phyloP scores from a whole-genome alignment of 2,888 invertebrate species.

The Eupithecia subfuscata region DNA sequence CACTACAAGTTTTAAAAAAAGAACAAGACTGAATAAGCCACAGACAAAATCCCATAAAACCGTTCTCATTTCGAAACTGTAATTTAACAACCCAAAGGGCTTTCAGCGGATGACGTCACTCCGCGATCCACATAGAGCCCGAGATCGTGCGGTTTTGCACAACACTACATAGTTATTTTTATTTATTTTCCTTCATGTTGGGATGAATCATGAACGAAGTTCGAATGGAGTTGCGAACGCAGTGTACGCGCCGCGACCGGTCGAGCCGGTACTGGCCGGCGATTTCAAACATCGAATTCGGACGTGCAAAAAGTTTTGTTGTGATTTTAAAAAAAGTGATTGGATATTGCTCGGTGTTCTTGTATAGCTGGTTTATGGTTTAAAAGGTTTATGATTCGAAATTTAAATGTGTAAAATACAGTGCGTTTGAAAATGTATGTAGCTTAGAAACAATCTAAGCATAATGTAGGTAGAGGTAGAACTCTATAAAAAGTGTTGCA shows the following conservation, averaged over 20 bases:
- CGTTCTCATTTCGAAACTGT: constrained; percentile 8
- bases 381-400: neutral
- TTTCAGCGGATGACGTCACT: constrained; percentile 33
- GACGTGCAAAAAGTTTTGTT: constrained; percentile 13
- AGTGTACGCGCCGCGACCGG: constrained; percentile 67
- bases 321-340: constrained; percentile 8
- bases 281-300: constrained; percentile 27
- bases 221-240: constrained; percentile 39
- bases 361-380: constrained; percentile 21
- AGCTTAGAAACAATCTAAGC: neutral
- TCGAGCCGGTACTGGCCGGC: constrained; percentile 44
- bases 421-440: neutral
- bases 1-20: neutral
- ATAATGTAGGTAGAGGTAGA: neutral
- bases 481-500: neutral
- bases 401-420: neutral
- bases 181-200: constrained; percentile 58
- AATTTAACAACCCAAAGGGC: constrained; percentile 40
- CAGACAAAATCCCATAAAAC: neutral
- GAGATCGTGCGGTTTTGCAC: constrained; percentile 44
- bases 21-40: neutral
- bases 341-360: constrained; percentile 12
- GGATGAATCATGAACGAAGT: constrained; percentile 67
- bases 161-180: constrained; percentile 47
- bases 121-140: constrained; percentile 18